Conservation (phyloP, 2,888 invertebrate species). For the Melipona bicolor region DNA sequence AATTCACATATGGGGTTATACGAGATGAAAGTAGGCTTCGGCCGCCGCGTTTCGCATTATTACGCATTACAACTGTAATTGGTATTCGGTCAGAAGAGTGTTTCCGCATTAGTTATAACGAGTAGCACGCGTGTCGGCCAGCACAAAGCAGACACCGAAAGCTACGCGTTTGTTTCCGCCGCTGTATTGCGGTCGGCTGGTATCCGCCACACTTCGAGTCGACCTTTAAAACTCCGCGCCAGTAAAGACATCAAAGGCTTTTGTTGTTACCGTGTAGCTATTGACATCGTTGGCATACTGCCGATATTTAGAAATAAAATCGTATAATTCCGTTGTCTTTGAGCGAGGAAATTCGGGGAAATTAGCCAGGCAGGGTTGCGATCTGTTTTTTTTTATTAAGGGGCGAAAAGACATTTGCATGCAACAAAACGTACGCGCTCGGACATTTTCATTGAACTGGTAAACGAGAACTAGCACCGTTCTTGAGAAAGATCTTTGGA, state of each 20-base stretch:
- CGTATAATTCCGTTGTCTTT: neutral
- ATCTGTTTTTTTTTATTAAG: neutral
- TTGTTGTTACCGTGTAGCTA: constrained; percentile 53
- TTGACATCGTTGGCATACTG: constrained; percentile 42
- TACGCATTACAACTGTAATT: constrained; percentile 32
- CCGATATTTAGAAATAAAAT: neutral
- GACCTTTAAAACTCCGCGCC: constrained; percentile 66
- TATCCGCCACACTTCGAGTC: constrained; percentile 55
- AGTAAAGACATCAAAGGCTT: constrained; percentile 67
- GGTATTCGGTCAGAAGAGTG: constrained; percentile 33
- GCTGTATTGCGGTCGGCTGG: constrained; percentile 57
- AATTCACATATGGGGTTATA: neutral
- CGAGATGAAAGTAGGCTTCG: neutral
- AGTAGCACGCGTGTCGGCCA: constrained; percentile 31
- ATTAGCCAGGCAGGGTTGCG: neutral
- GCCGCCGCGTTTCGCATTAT: constrained; percentile 1
- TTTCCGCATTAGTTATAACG: constrained; percentile 62
- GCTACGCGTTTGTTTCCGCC: constrained; percentile 54
- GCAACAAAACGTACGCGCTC: neutral
- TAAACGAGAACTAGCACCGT: neutral
- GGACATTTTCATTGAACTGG: neutral
- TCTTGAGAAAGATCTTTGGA: constrained; percentile 3
- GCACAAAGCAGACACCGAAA: constrained; percentile 62
- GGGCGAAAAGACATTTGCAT: neutral
- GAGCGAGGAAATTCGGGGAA: neutral